Percentiles rank a stretch among this genome's conserved stretches.
These are phyloP conservation scores for Pygmarrhopalites habei DNA, from an alignment of 1,140 invertebrate species.

Conservation along the genomic window DNA sequence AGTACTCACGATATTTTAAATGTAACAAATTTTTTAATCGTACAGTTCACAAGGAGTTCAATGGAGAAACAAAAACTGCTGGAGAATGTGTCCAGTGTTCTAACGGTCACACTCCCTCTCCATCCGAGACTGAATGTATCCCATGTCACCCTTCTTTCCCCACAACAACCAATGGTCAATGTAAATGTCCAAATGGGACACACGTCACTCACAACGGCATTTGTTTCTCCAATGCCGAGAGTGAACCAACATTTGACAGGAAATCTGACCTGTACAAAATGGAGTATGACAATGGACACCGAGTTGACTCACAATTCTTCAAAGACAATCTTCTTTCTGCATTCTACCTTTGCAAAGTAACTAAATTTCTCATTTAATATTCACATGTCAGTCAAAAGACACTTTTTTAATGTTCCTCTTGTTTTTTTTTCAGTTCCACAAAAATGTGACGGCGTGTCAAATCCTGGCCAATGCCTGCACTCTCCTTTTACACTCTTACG, in stretches of 20 bases:
- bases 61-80: constrained; percentile 43
- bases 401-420: constrained; percentile 41
- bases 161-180: constrained; percentile 24
- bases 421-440: constrained; percentile 48
- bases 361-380: constrained; percentile 13
- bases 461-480: constrained; percentile 62
- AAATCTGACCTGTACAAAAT: constrained; percentile 43
- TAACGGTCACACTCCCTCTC: constrained; percentile 45
- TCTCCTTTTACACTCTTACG: constrained; percentile 51
- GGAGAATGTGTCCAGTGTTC: constrained; percentile 47
- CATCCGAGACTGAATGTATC: constrained; percentile 44
- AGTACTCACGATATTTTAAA: constrained; percentile 9
- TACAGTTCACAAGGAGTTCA: constrained; percentile 46
- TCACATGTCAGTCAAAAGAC: background rate
- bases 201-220: constrained; percentile 42
- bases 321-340: constrained; percentile 46
- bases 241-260: constrained; percentile 41
- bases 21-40: constrained; percentile 27
- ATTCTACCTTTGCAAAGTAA: constrained; percentile 51
- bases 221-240: constrained; percentile 44
- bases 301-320: constrained; percentile 49
- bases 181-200: constrained; percentile 40
- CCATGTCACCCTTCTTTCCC: constrained; percentile 43
- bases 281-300: constrained; percentile 42
- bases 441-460: constrained; percentile 55